Percentiles rank a stretch among this genome's conserved stretches.
Evolutionary conservation across 1,140 invertebrate species (phyloP).

Genomic region (Lordiphosa mommai): DNA sequence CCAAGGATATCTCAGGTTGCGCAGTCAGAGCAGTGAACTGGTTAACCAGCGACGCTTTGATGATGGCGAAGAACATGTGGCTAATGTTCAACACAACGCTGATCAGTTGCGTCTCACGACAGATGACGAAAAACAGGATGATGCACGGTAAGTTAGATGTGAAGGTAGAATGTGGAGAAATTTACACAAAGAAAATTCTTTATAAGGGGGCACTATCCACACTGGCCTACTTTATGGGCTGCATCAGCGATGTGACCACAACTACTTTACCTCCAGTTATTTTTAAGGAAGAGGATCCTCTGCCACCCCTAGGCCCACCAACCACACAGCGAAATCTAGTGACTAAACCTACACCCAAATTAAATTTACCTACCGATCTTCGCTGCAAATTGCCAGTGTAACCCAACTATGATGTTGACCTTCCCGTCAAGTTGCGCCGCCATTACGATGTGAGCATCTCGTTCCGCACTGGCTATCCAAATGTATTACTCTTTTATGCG

Average conservation of each 20-base stretch:
- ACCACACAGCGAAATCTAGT: conserved; percentile 27
- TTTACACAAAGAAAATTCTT: background rate
- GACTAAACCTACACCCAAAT: conserved; percentile 34
- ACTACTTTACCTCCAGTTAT: conserved; percentile 23
- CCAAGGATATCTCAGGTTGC: conserved; percentile 86
- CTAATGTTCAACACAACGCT: conserved; percentile 88
- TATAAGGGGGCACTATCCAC: conserved; percentile 67
- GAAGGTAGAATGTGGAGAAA: background rate
- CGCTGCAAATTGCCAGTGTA: conserved; percentile 81
- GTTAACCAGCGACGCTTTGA: conserved; percentile 85
- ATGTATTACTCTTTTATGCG: conserved; percentile 93
- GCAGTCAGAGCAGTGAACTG: conserved; percentile 84
- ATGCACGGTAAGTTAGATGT: conserved; percentile 81
- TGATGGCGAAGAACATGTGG: conserved; percentile 95
- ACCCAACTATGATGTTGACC: conserved; percentile 71
- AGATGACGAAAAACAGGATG: conserved; percentile 86
- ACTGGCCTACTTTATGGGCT: conserved; percentile 87
- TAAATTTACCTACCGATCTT: conserved; percentile 57
- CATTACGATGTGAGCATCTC: conserved; percentile 89
- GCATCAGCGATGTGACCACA: conserved; percentile 89
- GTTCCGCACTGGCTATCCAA: conserved; percentile 87
- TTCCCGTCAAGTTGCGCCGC: conserved; percentile 83
- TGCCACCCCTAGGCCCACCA: conserved; percentile 18
- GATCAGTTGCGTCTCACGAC: conserved; percentile 86
- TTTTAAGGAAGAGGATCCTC: conserved; percentile 11